Evolutionary conservation across 2,797 vertebrate genomes (phyloP).

Genomic region (Gambelia wislizenii): DNA sequence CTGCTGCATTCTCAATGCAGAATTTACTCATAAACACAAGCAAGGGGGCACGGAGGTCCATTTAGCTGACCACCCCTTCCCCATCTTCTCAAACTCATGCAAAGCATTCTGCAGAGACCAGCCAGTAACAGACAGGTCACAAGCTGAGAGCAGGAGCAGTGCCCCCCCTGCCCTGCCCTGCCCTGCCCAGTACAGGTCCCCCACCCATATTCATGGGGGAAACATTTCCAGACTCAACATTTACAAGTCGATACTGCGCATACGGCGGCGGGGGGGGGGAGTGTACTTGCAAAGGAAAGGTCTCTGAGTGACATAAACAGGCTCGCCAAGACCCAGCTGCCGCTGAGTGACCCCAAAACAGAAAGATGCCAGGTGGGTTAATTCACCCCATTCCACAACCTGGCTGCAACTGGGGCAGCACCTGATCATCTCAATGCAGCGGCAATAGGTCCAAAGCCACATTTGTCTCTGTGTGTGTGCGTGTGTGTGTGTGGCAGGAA

Average conservation of each 20-base stretch:
- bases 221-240: too few relatives aligned
- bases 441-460: too few relatives aligned
- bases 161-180: neutral
- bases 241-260: too few relatives aligned
- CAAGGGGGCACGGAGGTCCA: too few relatives aligned
- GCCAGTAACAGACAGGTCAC: neutral
- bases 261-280: too few relatives aligned
- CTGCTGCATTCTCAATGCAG: neutral
- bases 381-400: too few relatives aligned
- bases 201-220: too few relatives aligned
- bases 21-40: neutral
- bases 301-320: too few relatives aligned
- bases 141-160: neutral
- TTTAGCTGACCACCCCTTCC: rapidly evolving
- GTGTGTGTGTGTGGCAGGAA: too few relatives aligned
- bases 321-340: too few relatives aligned
- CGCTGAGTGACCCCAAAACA: neutral
- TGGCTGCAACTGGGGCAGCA: too few relatives aligned
- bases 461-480: rapidly evolving
- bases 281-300: too few relatives aligned
- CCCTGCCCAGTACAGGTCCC: rapidly evolving
- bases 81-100: neutral
- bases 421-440: neutral
- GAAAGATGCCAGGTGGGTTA: neutral
- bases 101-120: neutral